Evolutionary conservation across 2,888 invertebrate genomes (phyloP).

Genomic region (Stictocephala bisonia): DNA sequence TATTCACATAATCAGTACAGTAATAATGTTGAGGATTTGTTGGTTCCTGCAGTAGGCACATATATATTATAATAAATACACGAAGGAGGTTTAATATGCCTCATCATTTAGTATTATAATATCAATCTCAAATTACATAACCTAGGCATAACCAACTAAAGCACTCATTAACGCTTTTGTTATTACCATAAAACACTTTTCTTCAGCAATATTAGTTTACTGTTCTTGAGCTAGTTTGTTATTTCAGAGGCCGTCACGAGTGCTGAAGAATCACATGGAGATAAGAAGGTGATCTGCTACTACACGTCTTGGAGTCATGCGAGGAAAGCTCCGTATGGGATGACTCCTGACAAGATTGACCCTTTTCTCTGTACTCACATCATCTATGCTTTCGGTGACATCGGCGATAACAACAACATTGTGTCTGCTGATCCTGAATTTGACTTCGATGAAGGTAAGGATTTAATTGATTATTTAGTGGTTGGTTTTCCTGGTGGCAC

Average conservation of each 20-base stretch:
- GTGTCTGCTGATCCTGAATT: background rate
- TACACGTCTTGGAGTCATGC: background rate
- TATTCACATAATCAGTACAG: too few species aligned
- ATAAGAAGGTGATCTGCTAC: slow-evolving; percentile 29
- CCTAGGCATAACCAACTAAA: too few species aligned
- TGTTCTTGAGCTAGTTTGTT: too few species aligned
- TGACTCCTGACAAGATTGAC: slow-evolving; percentile 7
- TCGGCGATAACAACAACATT: background rate
- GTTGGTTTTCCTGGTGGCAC: background rate
- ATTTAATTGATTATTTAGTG: background rate
- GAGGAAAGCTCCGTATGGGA: background rate
- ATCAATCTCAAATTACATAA: too few species aligned
- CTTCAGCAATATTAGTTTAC: too few species aligned
- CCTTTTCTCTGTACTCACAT: slow-evolving; percentile 18
- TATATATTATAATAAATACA: too few species aligned
- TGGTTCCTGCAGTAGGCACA: too few species aligned
- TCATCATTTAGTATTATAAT: too few species aligned
- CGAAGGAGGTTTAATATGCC: too few species aligned
- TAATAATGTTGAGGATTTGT: too few species aligned
- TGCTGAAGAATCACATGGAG: slow-evolving; percentile 7
- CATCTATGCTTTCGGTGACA: slow-evolving; percentile 1
- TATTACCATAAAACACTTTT: too few species aligned
- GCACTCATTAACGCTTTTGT: too few species aligned
- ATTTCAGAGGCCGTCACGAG: background rate
- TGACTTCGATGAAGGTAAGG: background rate